Evolutionary conservation across 2,888 invertebrate genomes (phyloP), one percentile per base, ranked within the genome.

Genomic region (Drosophila bunnanda): DNA sequence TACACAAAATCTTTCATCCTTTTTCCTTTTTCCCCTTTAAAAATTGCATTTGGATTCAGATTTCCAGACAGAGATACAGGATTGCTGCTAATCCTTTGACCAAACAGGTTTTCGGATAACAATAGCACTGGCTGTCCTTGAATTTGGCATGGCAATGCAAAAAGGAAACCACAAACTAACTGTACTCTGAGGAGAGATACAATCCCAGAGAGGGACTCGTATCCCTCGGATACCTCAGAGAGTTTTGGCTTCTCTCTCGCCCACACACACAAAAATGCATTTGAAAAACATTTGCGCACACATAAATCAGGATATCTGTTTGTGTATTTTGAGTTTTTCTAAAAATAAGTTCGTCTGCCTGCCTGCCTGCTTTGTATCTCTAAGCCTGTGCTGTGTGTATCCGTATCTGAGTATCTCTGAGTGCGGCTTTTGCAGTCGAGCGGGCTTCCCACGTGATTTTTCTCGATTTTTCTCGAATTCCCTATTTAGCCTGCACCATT

Each of bases 371-470:
- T 64, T 39, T 44, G 10, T 62, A 41, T 54, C 54, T 55, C 22
- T 41, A 39, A 50, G 50, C 65, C 46, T 44, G 44, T 43, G 50
- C 25, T 46, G 32, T 53, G 25, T 59, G 32, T 76, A 41, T 69
- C 53, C 61, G 28, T 55, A 39, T 75, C 58, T 70, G 20, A 34
- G 66, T 55, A 30, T 75, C 58, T 48, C n/a, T 62, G 56, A 39
- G 39, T 50, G 39, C 78, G 77, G 87, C 80, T 85, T 80, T 77
- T 65, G 69, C 76, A 74, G 60, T 68, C 64, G 71, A 60, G 78
- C 87, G 75, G 70, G 84, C 89, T 84, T 85, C 84, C 82, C 87
- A 89, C 87, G 87, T 79, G 76, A 77, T 87, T 76, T 67, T 75
- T 65, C 54, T 65, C 53, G 52, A 72, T 50, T 72, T 72, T 75